These are phyloP conservation scores for Erythrocercus mccallii DNA, from an alignment of 2,113 vertebrate genomes.

Conservation along the genomic window DNA sequence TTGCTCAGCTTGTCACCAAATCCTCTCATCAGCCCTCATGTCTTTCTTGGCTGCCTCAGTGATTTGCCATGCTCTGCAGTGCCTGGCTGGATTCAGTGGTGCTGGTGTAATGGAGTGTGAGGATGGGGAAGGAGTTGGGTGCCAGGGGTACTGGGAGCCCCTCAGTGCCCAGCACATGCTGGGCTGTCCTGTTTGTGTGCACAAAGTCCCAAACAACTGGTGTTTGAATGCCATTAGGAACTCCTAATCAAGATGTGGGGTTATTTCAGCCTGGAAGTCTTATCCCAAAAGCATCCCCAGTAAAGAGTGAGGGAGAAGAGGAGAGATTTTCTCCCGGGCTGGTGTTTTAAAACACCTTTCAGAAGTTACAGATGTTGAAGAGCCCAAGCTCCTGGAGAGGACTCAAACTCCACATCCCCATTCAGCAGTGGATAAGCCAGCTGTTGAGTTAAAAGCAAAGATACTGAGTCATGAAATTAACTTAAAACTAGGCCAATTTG, in stretches of 20 bases:
- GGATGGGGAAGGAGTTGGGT: not conserved
- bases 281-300: not conserved
- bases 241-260: accelerated
- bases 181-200: not conserved
- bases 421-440: not conserved
- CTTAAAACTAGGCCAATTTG: not conserved
- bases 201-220: not conserved
- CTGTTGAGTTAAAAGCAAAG: not conserved
- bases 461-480: not conserved
- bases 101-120: not conserved
- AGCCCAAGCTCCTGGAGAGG: accelerated
- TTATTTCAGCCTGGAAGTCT: not conserved
- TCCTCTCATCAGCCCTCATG: not conserved
- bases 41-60: not conserved
- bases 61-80: accelerated
- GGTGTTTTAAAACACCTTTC: not conserved
- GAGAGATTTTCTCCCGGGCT: not conserved
- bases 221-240: not conserved
- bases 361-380: not conserved
- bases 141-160: accelerated
- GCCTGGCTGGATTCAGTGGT: not conserved
- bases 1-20: conserved; percentile 19
- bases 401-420: not conserved
- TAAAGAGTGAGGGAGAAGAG: not conserved
- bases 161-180: not conserved